Conservation (phyloP, 2,113 vertebrate genomes). For the Lates calcarifer region DNA sequence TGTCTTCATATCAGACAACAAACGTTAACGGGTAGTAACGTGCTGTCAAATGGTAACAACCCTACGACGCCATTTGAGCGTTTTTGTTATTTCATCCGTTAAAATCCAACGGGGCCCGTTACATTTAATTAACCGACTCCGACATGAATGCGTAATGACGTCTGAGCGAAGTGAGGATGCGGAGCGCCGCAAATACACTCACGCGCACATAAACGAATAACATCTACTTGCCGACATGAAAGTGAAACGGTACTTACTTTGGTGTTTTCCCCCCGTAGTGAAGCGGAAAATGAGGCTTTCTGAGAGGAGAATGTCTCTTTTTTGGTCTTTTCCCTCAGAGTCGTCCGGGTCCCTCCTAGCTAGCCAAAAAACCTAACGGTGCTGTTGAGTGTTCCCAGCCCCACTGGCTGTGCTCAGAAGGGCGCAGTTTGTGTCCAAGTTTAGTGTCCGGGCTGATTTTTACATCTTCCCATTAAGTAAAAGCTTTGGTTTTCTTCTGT, state of each 20-base stretch:
- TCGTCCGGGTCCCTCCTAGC: constrained; percentile 20
- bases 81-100: too few relatives aligned
- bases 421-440: constrained; percentile 37
- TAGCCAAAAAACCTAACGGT: constrained; percentile 60
- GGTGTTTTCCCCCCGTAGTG: constrained; percentile 22
- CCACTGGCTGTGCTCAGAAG: constrained; percentile 40
- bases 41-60: not conserved
- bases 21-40: not conserved
- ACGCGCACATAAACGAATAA: constrained; percentile 27
- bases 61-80: too few relatives aligned
- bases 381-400: constrained; percentile 34
- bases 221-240: constrained; percentile 26
- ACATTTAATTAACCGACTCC: constrained; percentile 18
- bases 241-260: constrained; percentile 76
- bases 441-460: constrained; percentile 39
- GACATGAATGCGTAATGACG: constrained; percentile 70
- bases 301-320: not conserved
- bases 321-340: not conserved
- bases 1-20: not conserved
- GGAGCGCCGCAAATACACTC: constrained; percentile 34
- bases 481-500: constrained; percentile 10
- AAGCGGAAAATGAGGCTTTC: not conserved
- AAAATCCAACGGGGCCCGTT: not conserved
- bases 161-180: constrained; percentile 38
- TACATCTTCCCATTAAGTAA: constrained; percentile 53